phyloP scores from a whole-genome alignment of 1,140 invertebrate species.

The Parasteatoda tepidariorum region DNA sequence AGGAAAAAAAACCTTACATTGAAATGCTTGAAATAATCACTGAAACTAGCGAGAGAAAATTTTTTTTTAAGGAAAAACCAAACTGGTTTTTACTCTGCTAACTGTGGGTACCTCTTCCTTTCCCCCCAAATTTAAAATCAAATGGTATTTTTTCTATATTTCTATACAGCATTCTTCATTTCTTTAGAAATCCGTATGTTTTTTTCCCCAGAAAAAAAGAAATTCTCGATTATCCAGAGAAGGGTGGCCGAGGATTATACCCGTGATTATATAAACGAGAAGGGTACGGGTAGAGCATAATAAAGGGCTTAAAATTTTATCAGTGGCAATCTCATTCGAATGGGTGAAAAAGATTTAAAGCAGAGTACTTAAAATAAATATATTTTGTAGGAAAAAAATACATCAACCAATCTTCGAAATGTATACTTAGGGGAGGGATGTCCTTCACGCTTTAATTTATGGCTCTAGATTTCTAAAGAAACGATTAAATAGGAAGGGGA shows the following conservation, averaged over 20 bases:
- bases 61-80: too few relatives aligned
- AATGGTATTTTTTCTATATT: too few relatives aligned
- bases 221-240: slow-evolving; percentile 20
- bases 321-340: background rate
- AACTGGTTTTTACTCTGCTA: too few relatives aligned
- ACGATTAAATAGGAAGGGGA: too few relatives aligned
- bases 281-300: slow-evolving; percentile 16
- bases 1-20: too few relatives aligned
- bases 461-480: background rate
- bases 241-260: slow-evolving; percentile 26
- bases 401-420: background rate
- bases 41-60: too few relatives aligned
- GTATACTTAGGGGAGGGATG: background rate
- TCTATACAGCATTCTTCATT: background rate
- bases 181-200: background rate
- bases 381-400: background rate
- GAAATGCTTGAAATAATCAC: too few relatives aligned
- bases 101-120: too few relatives aligned
- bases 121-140: too few relatives aligned
- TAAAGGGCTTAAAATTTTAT: slow-evolving; percentile 57
- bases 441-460: background rate
- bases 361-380: slow-evolving; percentile 10
- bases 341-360: slow-evolving; percentile 48
- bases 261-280: slow-evolving; percentile 55
- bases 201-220: background rate